Conservation (phyloP, 1,140 invertebrate species). For the Cyclargus thomasi region DNA sequence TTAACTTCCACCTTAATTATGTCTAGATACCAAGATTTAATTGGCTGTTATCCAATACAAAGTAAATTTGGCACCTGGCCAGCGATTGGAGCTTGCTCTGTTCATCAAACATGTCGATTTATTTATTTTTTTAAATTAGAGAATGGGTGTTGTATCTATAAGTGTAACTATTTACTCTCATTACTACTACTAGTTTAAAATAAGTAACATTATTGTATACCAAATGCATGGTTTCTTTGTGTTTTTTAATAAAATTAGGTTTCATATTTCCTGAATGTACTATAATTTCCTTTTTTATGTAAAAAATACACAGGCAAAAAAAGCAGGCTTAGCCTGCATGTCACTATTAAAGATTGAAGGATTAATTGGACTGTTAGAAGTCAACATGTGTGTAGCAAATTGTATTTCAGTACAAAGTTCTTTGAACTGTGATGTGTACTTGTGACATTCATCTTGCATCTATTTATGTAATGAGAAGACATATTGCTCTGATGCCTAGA, state of each 20-base stretch:
- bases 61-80: slow-evolving; percentile 61
- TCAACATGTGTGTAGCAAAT: slow-evolving; percentile 15
- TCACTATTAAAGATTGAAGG: background rate
- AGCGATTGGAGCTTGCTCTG: slow-evolving; percentile 59
- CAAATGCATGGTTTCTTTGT: background rate
- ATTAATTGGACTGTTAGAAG: slow-evolving; percentile 6
- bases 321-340: background rate
- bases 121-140: slow-evolving; percentile 63
- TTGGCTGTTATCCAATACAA: slow-evolving; percentile 73
- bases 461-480: slow-evolving; percentile 49
- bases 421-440: slow-evolving; percentile 31
- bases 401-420: slow-evolving; percentile 28
- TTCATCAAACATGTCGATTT: slow-evolving; percentile 70
- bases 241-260: background rate
- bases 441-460: slow-evolving; percentile 32
- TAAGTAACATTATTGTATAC: background rate
- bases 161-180: slow-evolving; percentile 28
- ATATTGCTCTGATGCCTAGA: slow-evolving; percentile 34
- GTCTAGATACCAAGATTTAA: slow-evolving; percentile 49
- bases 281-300: background rate
- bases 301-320: too few relatives aligned
- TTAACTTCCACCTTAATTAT: slow-evolving; percentile 18
- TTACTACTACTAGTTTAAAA: background rate
- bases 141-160: slow-evolving; percentile 38
- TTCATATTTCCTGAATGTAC: background rate